phyloP scores from a whole-genome alignment of 23 tunicate species.

The Oikopleura vanhoeffeni region DNA sequence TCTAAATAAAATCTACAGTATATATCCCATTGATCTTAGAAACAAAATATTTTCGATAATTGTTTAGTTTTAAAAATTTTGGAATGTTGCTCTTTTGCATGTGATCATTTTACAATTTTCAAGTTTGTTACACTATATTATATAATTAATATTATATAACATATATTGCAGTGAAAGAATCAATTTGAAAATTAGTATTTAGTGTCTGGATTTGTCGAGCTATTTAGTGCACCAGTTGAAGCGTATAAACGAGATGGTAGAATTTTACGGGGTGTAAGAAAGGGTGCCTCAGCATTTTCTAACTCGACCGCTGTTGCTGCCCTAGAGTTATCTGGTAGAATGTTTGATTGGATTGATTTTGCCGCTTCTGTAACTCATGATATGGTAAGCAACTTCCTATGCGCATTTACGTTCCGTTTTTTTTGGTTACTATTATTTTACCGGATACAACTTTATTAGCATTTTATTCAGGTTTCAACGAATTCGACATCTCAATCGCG shows the following conservation, averaged over 20 bases:
- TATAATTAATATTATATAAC: no score
- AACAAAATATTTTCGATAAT: no score
- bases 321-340: slow-evolving; percentile 40
- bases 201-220: slow-evolving; percentile 38
- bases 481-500: background rate
- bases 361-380: slow-evolving; percentile 73
- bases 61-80: background rate
- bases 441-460: no score
- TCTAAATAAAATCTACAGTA: no score
- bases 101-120: background rate
- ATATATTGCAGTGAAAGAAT: background rate
- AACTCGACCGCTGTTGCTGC: slow-evolving; percentile 85
- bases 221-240: slow-evolving; percentile 63
- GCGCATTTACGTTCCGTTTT: background rate
- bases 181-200: slow-evolving; percentile 21
- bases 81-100: background rate
- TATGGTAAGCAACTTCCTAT: slow-evolving; percentile 17
- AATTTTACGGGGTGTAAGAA: slow-evolving; percentile 51
- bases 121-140: no score
- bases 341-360: slow-evolving; percentile 45
- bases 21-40: no score
- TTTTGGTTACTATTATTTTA: background rate
- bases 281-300: slow-evolving; percentile 73
- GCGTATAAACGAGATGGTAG: slow-evolving; percentile 77
- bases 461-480: background rate